A percentile compares a stretch with the other conserved stretches of the same genome.
Evolutionary conservation across 2,888 invertebrate genomes (phyloP).

Genomic region (Lacanobia wlatinum): DNA sequence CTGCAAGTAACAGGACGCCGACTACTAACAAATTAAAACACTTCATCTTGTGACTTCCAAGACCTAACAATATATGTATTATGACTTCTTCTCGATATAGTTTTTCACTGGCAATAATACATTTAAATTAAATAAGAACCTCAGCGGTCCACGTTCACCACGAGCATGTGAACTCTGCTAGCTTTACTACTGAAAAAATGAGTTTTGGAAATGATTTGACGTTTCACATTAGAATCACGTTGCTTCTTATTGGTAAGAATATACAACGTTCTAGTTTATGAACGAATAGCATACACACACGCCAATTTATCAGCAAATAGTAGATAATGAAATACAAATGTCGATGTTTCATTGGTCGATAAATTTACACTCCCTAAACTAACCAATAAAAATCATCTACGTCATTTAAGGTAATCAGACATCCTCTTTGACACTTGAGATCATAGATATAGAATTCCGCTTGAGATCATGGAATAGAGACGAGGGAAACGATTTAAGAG

Average conservation of each 20-base stretch:
- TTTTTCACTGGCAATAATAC: conserved; percentile 34
- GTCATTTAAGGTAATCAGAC: background rate
- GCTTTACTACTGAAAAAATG: conserved; percentile 12
- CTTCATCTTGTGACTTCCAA: conserved; percentile 78
- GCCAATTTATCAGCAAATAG: conserved; percentile 78
- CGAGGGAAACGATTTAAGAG: no score
- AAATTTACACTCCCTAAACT: rapidly evolving
- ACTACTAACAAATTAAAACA: conserved; percentile 80
- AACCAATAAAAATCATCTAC: conserved; percentile 16
- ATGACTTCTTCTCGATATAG: conserved; percentile 20
- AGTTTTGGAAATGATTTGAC: conserved; percentile 37
- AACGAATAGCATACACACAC: conserved; percentile 78
- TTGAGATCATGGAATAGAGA: no score
- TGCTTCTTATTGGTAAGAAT: conserved; percentile 40
- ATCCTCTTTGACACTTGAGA: background rate
- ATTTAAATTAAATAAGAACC: conserved; percentile 36
- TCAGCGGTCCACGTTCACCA: conserved; percentile 16
- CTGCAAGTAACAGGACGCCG: conserved; percentile 83
- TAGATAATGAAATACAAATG: conserved; percentile 81
- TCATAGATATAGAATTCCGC: no score
- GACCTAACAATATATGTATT: conserved; percentile 13
- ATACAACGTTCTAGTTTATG: rapidly evolving
- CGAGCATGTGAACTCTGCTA: background rate
- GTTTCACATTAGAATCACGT: conserved; percentile 23
- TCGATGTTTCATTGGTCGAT: conserved; percentile 78